Conservation (phyloP, 2,888 invertebrate species). For the Strigamia maritima region DNA sequence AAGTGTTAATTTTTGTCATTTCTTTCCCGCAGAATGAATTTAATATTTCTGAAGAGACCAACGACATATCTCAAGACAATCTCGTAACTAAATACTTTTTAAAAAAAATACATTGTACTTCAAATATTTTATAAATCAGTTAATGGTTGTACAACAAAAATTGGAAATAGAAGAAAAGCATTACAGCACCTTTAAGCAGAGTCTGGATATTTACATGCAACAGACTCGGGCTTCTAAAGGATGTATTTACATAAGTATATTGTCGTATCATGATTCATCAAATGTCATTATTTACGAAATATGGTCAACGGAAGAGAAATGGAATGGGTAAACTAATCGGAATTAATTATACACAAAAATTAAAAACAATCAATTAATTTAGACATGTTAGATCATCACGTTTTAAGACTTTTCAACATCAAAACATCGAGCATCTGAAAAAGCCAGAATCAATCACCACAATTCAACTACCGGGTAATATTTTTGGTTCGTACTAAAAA, state of each 20-base stretch:
- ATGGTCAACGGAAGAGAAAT: conserved; percentile 34
- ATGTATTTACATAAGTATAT: conserved; percentile 17
- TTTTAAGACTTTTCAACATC: conserved; percentile 36
- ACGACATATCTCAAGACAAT: neutral
- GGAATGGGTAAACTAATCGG: conserved; percentile 21
- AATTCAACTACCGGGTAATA: conserved; percentile 37
- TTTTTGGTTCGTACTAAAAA: conserved; percentile 31
- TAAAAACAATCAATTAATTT: neutral
- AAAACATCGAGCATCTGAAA: conserved; percentile 35
- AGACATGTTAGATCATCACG: conserved; percentile 31
- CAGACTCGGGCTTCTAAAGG: neutral
- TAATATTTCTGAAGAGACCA: neutral
- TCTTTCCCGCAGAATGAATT: neutral
- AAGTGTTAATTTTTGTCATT: neutral
- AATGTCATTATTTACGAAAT: conserved; percentile 33
- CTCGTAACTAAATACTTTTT: neutral
- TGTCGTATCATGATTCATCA: conserved; percentile 31
- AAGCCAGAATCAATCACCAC: conserved; percentile 36
- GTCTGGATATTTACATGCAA: conserved; percentile 16
- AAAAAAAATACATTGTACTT: neutral
- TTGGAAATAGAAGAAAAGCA: conserved; percentile 19
- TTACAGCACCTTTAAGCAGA: neutral
- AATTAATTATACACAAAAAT: neutral
- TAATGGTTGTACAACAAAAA: conserved; percentile 27
- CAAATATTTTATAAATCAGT: neutral